These are phyloP conservation scores for Actinostola sp. DNA, from an alignment of 92 coral and sea anemone species.

Conservation along the genomic window DNA sequence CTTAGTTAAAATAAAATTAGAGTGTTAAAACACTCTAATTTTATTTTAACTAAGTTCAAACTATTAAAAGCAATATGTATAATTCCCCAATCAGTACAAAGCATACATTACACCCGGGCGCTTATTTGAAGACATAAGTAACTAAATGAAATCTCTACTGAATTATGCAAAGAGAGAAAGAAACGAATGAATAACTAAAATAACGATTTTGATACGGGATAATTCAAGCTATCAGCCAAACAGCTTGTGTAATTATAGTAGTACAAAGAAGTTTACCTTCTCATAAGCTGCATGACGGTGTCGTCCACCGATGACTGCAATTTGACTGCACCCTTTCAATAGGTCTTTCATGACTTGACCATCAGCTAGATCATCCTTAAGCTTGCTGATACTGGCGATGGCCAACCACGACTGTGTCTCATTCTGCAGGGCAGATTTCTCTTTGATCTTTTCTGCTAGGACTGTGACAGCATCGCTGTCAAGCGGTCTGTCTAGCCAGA, in stretches of 20 bases:
- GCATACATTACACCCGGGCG: no score
- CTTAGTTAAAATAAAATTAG: no score
- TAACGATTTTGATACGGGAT: no score
- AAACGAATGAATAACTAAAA: slow-evolving; percentile 7
- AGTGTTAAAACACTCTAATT: no score
- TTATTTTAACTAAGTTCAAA: neutral
- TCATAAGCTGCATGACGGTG: slow-evolving; percentile 47
- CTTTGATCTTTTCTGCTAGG: slow-evolving; percentile 18
- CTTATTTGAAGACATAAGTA: no score
- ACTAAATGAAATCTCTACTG: no score
- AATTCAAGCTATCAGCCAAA: neutral
- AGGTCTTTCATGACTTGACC: slow-evolving; percentile 13
- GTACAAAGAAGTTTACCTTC: slow-evolving; percentile 18
- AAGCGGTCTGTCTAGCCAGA: slow-evolving; percentile 39
- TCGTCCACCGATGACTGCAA: slow-evolving; percentile 37
- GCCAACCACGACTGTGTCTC: slow-evolving; percentile 44
- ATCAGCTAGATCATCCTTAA: slow-evolving; percentile 23
- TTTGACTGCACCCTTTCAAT: slow-evolving; percentile 21
- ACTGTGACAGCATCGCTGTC: slow-evolving; percentile 12
- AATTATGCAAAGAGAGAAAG: slow-evolving; percentile 9
- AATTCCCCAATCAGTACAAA: no score
- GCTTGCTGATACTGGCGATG: slow-evolving; percentile 24
- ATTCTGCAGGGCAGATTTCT: slow-evolving; percentile 19
- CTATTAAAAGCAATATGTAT: neutral
- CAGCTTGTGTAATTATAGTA: neutral